phyloP scores from a whole-genome alignment of 2,113 vertebrate species.

The Bothrops jararaca region DNA sequence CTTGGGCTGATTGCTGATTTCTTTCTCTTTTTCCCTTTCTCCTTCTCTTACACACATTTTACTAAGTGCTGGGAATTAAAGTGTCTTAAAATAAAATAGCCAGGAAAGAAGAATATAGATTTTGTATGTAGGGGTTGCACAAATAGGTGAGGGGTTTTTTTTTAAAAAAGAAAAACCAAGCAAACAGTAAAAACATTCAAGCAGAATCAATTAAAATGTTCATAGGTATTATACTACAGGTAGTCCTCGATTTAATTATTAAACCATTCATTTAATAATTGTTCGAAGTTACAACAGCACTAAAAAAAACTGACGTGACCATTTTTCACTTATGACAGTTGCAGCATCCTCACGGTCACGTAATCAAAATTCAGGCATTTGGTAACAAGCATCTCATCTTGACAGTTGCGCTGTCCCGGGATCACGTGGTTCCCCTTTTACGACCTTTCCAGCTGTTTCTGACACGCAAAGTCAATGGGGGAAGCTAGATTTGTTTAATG shows the following conservation, averaged over 20 bases:
- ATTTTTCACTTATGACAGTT: too few species aligned
- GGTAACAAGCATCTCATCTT: too few species aligned
- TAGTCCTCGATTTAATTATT: not conserved
- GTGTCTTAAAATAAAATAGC: not conserved
- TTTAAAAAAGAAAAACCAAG: too few species aligned
- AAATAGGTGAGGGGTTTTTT: not conserved
- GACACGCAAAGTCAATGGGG: too few species aligned
- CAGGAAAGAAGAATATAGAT: not conserved
- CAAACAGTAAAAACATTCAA: not conserved
- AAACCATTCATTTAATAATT: not conserved
- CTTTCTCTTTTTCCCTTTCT: not conserved
- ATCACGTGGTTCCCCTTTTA: not conserved
- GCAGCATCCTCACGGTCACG: too few species aligned
- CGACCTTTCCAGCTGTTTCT: too few species aligned
- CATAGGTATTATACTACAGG: not conserved
- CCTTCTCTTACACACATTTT: not conserved
- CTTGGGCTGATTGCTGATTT: not conserved
- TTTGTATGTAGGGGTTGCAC: not conserved
- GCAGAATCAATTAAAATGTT: not conserved
- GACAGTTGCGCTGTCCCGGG: too few species aligned
- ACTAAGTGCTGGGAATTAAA: not conserved
- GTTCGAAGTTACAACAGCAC: not conserved
- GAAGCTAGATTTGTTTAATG: not conserved
- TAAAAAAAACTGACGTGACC: not conserved
- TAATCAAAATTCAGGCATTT: too few species aligned